phyloP scores from a whole-genome alignment of 2,888 invertebrate genomes.

The Eupithecia insigniata region DNA sequence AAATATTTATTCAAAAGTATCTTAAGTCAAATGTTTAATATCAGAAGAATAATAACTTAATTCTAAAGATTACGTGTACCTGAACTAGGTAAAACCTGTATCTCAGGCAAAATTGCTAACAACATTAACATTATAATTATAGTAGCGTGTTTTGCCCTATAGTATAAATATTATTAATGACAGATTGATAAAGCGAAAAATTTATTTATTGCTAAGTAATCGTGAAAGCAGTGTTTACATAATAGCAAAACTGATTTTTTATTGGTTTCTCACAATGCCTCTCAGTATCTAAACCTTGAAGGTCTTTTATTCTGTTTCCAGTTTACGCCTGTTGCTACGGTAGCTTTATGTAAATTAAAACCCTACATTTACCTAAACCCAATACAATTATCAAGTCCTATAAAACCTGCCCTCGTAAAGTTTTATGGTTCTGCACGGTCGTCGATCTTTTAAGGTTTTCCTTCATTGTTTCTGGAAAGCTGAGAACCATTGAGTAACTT shows the following conservation, averaged over 20 bases:
- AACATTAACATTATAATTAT: too few relatives aligned
- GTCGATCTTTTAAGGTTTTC: conserved; percentile 19
- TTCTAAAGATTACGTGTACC: too few relatives aligned
- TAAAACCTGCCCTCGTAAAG: conserved; percentile 19
- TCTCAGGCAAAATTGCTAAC: too few relatives aligned
- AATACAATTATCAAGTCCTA: conserved; percentile 26
- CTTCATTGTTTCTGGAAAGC: conserved; percentile 3
- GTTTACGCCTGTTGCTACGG: conserved; percentile 8
- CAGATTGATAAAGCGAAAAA: not conserved
- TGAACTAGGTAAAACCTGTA: too few relatives aligned
- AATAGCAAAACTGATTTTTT: not conserved
- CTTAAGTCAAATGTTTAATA: too few relatives aligned
- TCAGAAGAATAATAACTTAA: too few relatives aligned
- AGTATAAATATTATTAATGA: too few relatives aligned
- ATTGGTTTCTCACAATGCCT: not conserved
- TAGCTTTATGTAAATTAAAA: conserved; percentile 13
- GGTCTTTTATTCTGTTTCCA: not conserved
- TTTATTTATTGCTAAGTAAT: not conserved
- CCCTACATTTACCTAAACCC: conserved; percentile 16
- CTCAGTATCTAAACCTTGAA: not conserved
- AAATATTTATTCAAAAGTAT: too few relatives aligned
- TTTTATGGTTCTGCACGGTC: conserved; percentile 13
- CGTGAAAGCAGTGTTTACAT: not conserved
- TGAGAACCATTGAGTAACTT: not conserved
- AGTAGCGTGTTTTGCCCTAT: too few relatives aligned